phyloP scores from a whole-genome alignment of 2,797 vertebrate species.

The Crocodylus rhombifer region DNA sequence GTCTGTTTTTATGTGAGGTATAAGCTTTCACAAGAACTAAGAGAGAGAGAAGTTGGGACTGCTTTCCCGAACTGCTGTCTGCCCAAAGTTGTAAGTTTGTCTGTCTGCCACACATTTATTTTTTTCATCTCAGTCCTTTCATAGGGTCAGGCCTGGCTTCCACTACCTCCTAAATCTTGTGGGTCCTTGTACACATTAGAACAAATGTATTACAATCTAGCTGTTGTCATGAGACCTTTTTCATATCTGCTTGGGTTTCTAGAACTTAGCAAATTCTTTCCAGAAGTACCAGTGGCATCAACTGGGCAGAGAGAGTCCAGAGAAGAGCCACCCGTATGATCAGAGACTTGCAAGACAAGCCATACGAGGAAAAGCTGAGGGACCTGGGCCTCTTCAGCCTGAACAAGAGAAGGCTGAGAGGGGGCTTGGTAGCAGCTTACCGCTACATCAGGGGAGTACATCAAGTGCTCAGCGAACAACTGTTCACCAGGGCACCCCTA shows the following conservation, averaged over 20 bases:
- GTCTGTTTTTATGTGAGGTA: neutral
- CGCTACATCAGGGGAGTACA: too few relatives aligned
- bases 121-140: slow-evolving; percentile 13
- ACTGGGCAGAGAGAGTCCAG: too few relatives aligned
- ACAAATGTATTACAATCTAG: neutral
- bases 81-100: neutral
- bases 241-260: neutral
- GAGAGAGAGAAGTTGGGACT: neutral
- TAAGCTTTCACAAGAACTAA: neutral
- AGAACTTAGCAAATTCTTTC: neutral
- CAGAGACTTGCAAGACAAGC: too few relatives aligned
- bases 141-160: neutral
- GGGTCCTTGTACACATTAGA: neutral
- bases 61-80: neutral
- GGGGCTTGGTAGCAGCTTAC: too few relatives aligned
- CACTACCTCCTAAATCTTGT: neutral
- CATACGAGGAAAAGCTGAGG: too few relatives aligned
- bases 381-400: too few relatives aligned
- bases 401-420: too few relatives aligned
- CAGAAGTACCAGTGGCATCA: neutral
- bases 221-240: slow-evolving; percentile 23
- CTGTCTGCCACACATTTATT: neutral
- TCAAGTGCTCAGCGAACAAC: too few relatives aligned
- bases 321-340: too few relatives aligned
- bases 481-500: too few relatives aligned